Base-by-base conservation (phyloP, 2,888 invertebrate genomes). In the Hypselothyrea guttata region DNA sequence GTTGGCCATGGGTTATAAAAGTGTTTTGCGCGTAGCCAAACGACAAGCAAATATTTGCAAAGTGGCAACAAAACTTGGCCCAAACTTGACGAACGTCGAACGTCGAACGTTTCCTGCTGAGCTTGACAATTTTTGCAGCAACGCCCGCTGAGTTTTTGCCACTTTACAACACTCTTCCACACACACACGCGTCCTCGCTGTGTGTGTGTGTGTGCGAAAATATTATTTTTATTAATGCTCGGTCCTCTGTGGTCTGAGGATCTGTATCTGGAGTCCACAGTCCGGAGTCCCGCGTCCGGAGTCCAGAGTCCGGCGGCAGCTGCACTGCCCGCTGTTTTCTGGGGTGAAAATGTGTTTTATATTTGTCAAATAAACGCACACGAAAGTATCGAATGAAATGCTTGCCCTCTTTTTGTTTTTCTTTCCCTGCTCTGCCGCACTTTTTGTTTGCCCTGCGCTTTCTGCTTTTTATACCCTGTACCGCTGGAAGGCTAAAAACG, bases 151-250 rank as follows among this genome's bases (percentile, higher is more conserved):
- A 34, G 61, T 52, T 71, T 57, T 51, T 65, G 60, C 72, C 72
- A 70, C 67, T 70, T 66, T 71, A 66, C 60, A 71, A 41, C 58
- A 54, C 38, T 45, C 47, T 51, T 49, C 37, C 38, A 11, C 13
- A 42, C 13, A 42, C 38, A 27, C 34, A 34, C 31, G 11, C 35
- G 7, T 30, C 30, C 28, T 22, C 27, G 54, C 70, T 51, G 45
- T 65, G 45, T 45, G 58, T 65, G 54, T 28, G 42, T 9, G 27
- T 30, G 54, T 42, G 75, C 56, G 42, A 83, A 77, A 77, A 77
- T 81, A 79, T 79, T 79, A 84, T 83, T 79, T 83, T 84, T 84
- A 79, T 79, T 79, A 84, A 79, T 81, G 78, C 81, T 71, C 37
- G 49, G 38, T 57, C 60, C 75, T 78, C 79, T 76, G 81, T n/a